Evolutionary conservation across 2,888 invertebrate species (phyloP), one percentile per base, ranked within the genome.

Genomic region (Parnassius apollo): DNA sequence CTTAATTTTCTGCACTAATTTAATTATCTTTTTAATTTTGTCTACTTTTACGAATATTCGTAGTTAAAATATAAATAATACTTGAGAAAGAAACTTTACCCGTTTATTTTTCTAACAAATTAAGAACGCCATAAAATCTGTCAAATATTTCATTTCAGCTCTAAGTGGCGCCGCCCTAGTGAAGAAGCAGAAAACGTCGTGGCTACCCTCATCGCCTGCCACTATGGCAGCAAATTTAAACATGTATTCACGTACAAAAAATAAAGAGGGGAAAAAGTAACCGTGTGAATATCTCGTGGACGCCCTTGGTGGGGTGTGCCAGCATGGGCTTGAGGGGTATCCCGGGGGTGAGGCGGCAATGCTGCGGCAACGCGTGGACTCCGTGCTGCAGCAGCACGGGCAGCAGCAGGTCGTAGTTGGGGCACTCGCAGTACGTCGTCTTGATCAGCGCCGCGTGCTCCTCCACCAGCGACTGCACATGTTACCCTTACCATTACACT

Each of bases 241-340:
- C 18, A 18, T 18, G 18, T 18, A 18, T 18, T 18, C 18, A 18
- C 18, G 18, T 18, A 7, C n/a, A 46, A 7, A 46, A 46, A 46
- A n/a, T 12, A 46, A 11, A 7, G 12, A 46, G 12, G 8, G 45
- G 2, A 45, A 42, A 13, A 10, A 35, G 53, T 64, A 84, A 94
- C 75, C 97, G 93, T 65, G 94, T 93, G 60, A 99, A 86, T 4
- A 99, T 96, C 82, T 98, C 98, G 67, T 95, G 94, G 1, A 99
- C 96, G 2, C 98, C 98, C 83, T 96, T 97, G 0, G 99, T 98
- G 2, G 99, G 99, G 81, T 99, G 99, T 0, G 99, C 99, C 76
- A 99, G 92, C 99, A 99, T 99, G 0, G 99, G 99, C 82, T 98
- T 98, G 68, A 99, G 92, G 11, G 99, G 99, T 70, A 98, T 94